Evolutionary conservation across 2,888 invertebrate species (phyloP).

Genomic region (Pachydiplax longipennis): DNA sequence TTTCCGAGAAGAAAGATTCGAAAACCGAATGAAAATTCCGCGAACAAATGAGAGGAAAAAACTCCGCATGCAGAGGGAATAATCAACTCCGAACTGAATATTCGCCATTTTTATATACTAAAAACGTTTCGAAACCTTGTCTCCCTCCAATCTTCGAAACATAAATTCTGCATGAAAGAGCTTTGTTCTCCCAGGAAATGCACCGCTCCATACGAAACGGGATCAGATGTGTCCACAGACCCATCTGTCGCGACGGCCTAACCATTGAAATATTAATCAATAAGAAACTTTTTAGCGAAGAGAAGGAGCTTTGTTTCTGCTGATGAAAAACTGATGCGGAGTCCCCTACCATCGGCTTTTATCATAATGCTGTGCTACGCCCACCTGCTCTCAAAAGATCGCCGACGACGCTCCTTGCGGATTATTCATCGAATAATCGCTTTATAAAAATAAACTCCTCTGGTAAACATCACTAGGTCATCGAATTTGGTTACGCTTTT

Average conservation of each 20-base stretch:
- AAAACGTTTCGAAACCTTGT: slow-evolving; percentile 31
- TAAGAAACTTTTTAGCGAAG: slow-evolving; percentile 37
- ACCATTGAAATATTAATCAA: slow-evolving; percentile 40
- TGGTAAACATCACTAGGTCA: not conserved
- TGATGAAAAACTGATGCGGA: slow-evolving; percentile 31
- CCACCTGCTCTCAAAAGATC: slow-evolving; percentile 24
- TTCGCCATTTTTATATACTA: slow-evolving; percentile 25
- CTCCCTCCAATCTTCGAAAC: slow-evolving; percentile 8
- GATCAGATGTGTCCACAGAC: slow-evolving; percentile 41
- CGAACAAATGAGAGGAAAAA: not conserved
- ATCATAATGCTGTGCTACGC: slow-evolving; percentile 20
- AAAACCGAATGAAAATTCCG: not conserved
- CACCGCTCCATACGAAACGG: slow-evolving; percentile 22
- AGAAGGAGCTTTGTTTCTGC: slow-evolving; percentile 44
- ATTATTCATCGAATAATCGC: not conserved
- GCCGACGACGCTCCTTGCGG: not conserved
- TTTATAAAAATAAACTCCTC: not conserved
- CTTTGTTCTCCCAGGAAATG: slow-evolving; percentile 41
- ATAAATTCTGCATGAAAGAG: slow-evolving; percentile 44
- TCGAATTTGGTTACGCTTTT: not conserved
- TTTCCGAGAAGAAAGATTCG: not conserved
- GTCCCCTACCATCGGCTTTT: slow-evolving; percentile 11
- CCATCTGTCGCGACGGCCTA: slow-evolving; percentile 36
- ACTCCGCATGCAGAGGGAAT: not conserved
- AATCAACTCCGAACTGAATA: not conserved